Base-by-base conservation (phyloP, 2,888 invertebrate genomes). In the Pinctada fucata region DNA sequence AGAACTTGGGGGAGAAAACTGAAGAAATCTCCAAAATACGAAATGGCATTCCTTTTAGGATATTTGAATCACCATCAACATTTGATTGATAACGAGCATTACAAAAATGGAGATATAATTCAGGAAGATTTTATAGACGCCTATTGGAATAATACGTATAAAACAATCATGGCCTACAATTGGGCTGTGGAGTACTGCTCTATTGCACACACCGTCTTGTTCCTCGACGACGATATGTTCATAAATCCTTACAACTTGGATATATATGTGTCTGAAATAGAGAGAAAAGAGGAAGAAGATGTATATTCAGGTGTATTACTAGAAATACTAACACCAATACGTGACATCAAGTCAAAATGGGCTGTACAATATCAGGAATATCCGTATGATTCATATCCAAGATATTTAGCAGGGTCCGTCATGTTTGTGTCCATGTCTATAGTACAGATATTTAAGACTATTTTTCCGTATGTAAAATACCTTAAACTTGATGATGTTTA, bases 131-230 rank as follows among this genome's bases (percentile, higher is more conserved):
- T 31, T 31, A 31, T 31, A 1, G 72, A 72, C 52, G 10, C 45
- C n/a, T 72, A 72, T 48, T 63, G 48, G 3, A 72, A 72, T 48
- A 72, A 72, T 16, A 72, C 72, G 10, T 13, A 48, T 2, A 72
- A 72, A 63, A 72, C 72, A 58, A 72, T 72, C 10, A 72, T 72
- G 72, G 72, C 64, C 13, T 72, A 72, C 63, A 72, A 72, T 47
- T 72, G 72, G 72, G 48, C 64, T 3, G 64, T 72, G 2, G 48
- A 49, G 2, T 48, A 63, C 63, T 72, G 72, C 64, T n/a, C 48
- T 13, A 58, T 10, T n/a, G 72, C 72, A n/a, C 45, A 47, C 10
- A 64, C 48, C 8, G 49, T 63, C 64, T 63, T 72, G 16, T 72
- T 72, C 45, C 64, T 72, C 2, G 72, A 72, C 49, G 72, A 72